A percentile compares a stretch with the other conserved stretches of the same genome.
phyloP scores from a whole-genome alignment of 2,797 vertebrate genomes.

The Poeciliopsis paucimaculata region DNA sequence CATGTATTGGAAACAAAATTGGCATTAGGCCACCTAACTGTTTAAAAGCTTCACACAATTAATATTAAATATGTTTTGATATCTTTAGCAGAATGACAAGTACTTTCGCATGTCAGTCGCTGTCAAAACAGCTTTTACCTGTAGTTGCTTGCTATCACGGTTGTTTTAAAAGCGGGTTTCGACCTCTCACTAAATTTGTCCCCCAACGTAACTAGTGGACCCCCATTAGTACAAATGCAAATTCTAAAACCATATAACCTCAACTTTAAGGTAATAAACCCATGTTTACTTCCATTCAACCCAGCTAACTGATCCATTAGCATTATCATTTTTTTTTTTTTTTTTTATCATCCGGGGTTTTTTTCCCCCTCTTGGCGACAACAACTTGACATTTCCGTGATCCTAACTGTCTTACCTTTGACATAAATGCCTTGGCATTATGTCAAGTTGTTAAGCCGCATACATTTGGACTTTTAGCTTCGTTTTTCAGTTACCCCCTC shows the following conservation, averaged over 20 bases:
- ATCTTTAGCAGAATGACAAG: not conserved
- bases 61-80: not conserved
- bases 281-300: not conserved
- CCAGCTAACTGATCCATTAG: not conserved
- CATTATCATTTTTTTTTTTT: not conserved
- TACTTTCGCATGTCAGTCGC: not conserved
- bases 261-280: not conserved
- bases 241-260: not conserved
- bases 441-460: not conserved
- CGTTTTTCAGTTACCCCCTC: constrained; percentile 30
- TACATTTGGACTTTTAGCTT: not conserved
- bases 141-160: no score
- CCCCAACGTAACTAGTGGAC: not conserved
- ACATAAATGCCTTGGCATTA: constrained; percentile 8
- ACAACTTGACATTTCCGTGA: accelerated
- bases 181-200: not conserved
- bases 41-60: not conserved
- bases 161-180: not conserved
- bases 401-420: constrained; percentile 36
- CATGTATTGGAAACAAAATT: not conserved
- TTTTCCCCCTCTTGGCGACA: not conserved
- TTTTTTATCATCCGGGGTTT: no score
- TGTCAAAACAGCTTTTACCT: not conserved
- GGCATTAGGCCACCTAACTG: not conserved
- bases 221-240: not conserved